Evolutionary conservation across 2,888 invertebrate species (phyloP).

Genomic region (Acrocyrtus sp.): DNA sequence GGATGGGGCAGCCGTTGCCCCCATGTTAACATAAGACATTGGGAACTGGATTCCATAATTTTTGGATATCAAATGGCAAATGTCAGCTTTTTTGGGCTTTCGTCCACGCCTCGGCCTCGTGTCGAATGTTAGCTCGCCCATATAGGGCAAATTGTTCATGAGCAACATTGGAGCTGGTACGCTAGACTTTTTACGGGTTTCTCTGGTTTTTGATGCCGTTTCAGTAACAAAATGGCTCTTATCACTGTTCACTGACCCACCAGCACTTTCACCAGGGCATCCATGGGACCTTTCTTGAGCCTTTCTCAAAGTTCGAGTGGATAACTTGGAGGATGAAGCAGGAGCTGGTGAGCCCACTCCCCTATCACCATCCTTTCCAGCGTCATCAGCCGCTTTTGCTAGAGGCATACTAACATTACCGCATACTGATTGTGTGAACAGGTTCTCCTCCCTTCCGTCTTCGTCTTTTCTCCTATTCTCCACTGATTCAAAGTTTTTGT

Average conservation of each 20-base stretch:
- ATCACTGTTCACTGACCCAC: not conserved
- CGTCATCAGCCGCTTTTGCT: too few relatives aligned
- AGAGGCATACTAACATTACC: too few relatives aligned
- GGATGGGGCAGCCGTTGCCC: not conserved
- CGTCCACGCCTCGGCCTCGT: conserved; percentile 84
- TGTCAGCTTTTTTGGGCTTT: conserved; percentile 92
- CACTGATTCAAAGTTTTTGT: too few relatives aligned
- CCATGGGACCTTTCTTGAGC: too few relatives aligned
- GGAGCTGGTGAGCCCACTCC: too few relatives aligned
- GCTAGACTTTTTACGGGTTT: not conserved
- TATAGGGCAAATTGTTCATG: conserved; percentile 78
- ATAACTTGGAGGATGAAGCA: too few relatives aligned
- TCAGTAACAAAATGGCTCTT: not conserved
- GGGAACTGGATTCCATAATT: conserved; percentile 77
- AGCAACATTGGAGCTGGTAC: conserved; percentile 54
- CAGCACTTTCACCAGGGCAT: conserved; percentile 4
- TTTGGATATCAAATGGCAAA: conserved; percentile 90
- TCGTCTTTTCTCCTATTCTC: too few relatives aligned
- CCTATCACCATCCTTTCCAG: too few relatives aligned
- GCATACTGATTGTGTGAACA: too few relatives aligned
- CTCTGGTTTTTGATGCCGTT: not conserved
- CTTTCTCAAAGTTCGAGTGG: too few relatives aligned
- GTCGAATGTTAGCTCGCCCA: conserved; percentile 91
- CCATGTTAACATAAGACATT: conserved; percentile 51
- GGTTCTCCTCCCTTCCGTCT: too few relatives aligned